Base-by-base conservation (phyloP, 2,797 vertebrate species). In the Miichthys miiuy region DNA sequence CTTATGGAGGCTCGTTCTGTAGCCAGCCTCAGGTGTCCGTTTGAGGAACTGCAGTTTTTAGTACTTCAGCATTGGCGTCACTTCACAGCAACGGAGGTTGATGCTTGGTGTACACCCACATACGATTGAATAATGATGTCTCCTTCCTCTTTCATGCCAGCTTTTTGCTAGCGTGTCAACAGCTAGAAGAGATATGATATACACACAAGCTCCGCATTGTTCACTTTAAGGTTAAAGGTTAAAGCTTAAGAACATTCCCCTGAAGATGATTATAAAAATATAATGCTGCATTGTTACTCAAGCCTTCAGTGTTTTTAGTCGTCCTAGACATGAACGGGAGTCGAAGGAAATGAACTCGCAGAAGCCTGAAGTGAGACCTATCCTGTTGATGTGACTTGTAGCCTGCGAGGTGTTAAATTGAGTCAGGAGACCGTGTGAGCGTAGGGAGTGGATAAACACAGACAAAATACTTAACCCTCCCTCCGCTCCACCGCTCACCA, bases 391-490 rank as follows among this genome's bases (percentile, higher is more conserved):
- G 65, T 34, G 75, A 64, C 74, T 85, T 46, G 47, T 30, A 67
- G 75, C 70, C 72, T 48, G 52, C 4, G 51, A 80, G 77, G 79
- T 74, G 80, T 72, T 81, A 82, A 83, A 86, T 60, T 34, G 60
- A 81, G 72, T 47, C 66, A 4, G 55, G 70, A 78, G 72, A 58
- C 48, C 20, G 18, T 13, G 77, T 16, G 30, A 83, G 83, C 48
- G 38, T 9, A 27, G 65, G 68, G 66, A 75, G 75, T 61, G 56
- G 23, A 52, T 79, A 76, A 85, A 87, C 74, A 11, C 60, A 72
- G 71, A 25, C n/a, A 30, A 76, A 87, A 83, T 72, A 52, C 73
- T 84, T 75, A 77, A 68, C 74, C 74, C 77, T 69, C 68, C 71
- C 69, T 72, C 68, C 0, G 70, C 76, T 75, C 67, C 27, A 6